Conservation (phyloP, 2,113 vertebrate species). For the Rhineura floridana region DNA sequence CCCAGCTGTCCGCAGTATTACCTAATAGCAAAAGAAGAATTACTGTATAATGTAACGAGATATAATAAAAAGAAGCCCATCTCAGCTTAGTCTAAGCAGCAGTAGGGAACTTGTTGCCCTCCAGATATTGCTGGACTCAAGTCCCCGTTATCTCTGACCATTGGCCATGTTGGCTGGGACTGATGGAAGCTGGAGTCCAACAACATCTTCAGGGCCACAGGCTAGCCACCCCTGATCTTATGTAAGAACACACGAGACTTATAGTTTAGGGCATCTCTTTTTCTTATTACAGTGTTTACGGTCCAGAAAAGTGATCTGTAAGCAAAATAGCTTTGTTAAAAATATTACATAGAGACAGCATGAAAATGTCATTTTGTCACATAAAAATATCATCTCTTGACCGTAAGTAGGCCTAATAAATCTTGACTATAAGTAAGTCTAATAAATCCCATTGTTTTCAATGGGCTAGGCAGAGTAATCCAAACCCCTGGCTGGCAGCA, state of each 20-base stretch:
- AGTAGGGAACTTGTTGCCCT: neutral
- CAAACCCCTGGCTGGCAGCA: too few relatives aligned
- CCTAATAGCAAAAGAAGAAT: slow-evolving; percentile 51
- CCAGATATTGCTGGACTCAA: neutral
- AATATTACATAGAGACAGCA: neutral
- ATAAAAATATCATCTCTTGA: neutral
- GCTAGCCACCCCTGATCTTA: neutral
- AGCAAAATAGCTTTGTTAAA: neutral
- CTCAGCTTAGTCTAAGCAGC: neutral
- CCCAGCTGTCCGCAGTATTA: slow-evolving; percentile 76
- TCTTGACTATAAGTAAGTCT: neutral
- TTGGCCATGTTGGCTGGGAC: neutral
- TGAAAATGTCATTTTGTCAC: neutral
- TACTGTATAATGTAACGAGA: neutral
- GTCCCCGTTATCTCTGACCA: neutral
- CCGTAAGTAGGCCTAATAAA: neutral
- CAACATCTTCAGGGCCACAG: neutral
- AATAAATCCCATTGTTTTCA: too few relatives aligned
- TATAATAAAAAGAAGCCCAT: neutral
- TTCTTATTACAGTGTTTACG: neutral
- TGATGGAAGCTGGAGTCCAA: neutral
- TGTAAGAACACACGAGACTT: neutral
- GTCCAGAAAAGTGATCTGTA: neutral
- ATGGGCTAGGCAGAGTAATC: neutral
- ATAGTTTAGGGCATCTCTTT: neutral